Evolutionary conservation across 35 echinoderm and acorn worm genomes (phyloP), one percentile per base, ranked within the genome.

Genomic region (Lytechinus variegatus): DNA sequence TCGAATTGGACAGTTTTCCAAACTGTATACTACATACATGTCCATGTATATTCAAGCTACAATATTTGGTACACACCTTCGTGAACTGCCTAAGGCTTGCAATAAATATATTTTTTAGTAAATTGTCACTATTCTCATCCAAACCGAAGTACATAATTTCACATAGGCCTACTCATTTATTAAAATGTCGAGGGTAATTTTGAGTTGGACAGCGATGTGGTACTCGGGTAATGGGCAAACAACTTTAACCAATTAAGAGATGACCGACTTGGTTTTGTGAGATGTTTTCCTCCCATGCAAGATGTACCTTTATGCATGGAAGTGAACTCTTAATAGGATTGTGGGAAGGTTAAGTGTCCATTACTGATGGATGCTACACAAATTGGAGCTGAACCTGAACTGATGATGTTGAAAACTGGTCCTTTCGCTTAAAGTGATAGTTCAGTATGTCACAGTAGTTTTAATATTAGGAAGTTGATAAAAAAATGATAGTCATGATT

Each of bases 271-370:
- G n/a, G 16, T 7, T 79, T 6, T 79, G 14, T 21, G 66, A 6
- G 66, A 79, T 79, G 66, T 79, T 79, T 79, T 79, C 66, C 19
- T 24, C 66, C 0, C 21, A 24, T 79, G 33, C 33, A 44, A n/a
- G 33, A 79, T 79, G 66, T 6, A 79, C 21, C 66, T 79, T 79
- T 79, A 79, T 79, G 66, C 21, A 79, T 79, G 66, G 16, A 79
- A 13, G 24, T 3, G 66, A 79, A 79, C 19, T 79, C 66, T 79
- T 79, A 24, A 79, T 79, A 79, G 66, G 66, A 79, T 79, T 79
- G 19, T 79, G 66, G 66, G 66, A 79, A 79, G 66, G 66, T 79
- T 79, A 79, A 79, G 66, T 79, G 66, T 79, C 66, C 66, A 79
- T 79, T 79, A 79, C 66, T 79, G 66, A 79, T 79, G 66, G 66